Percentiles rank a stretch among this genome's conserved stretches.
Conservation (phyloP, 1,140 invertebrate species). For the Drosophila arawakana region DNA sequence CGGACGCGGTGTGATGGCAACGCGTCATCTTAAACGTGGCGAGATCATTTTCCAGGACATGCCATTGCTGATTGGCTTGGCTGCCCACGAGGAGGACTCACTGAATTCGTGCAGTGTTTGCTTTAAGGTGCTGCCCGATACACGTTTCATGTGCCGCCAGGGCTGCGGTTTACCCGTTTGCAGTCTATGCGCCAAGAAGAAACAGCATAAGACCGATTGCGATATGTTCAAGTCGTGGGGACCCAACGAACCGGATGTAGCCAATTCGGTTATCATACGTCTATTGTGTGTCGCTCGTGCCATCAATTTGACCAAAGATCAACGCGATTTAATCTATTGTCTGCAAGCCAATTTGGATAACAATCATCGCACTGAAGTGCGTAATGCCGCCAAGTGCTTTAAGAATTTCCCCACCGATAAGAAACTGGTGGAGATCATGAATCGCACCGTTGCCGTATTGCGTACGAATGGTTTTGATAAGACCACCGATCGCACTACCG, state of each 20-base stretch:
- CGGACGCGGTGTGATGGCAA: conserved; percentile 88
- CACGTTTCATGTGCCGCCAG: conserved; percentile 85
- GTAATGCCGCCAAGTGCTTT: conserved; percentile 87
- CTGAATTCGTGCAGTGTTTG: conserved; percentile 77
- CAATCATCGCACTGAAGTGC: conserved; percentile 87
- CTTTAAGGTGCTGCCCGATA: conserved; percentile 78
- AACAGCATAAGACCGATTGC: conserved; percentile 87
- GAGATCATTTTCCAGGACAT: conserved; percentile 89
- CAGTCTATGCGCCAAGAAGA: conserved; percentile 87
- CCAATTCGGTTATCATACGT: conserved; percentile 85
- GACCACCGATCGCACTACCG: conserved; percentile 84
- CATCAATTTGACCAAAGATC: conserved; percentile 86
- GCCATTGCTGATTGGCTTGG: conserved; percentile 88
- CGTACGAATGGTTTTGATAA: conserved; percentile 92
- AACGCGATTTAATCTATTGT: conserved; percentile 86
- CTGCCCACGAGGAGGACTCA: conserved; percentile 77
- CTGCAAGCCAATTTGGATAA: conserved; percentile 86
- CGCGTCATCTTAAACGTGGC: conserved; percentile 86
- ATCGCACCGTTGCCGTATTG: conserved; percentile 86
- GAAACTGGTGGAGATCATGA: conserved; percentile 80
- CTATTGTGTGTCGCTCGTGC: conserved; percentile 87
- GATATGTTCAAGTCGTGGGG: conserved; percentile 85
- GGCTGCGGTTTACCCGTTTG: conserved; percentile 83
- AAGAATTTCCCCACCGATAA: conserved; percentile 85
- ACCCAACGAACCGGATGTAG: conserved; percentile 85